Evolutionary conservation across 2,888 invertebrate genomes (phyloP), one percentile per base, ranked within the genome.

Genomic region (Calliopum simillimum): DNA sequence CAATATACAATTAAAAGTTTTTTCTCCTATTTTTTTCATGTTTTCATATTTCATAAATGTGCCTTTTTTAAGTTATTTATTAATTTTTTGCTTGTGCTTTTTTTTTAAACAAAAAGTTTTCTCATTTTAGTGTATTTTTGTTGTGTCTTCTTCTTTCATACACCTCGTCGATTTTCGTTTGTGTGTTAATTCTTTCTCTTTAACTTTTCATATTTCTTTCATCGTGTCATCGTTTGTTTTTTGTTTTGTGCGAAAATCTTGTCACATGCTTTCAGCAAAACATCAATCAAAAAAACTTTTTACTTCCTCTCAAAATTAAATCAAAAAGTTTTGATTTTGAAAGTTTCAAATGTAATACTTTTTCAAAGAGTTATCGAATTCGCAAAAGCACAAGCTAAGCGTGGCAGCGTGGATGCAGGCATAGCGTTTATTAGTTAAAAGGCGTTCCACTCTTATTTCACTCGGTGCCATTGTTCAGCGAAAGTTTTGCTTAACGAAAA

Each of bases 231-330:
- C 19, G 5, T 56, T 56, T 56, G 55, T 11, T 8, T 33, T 33
- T 8, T 8, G 5, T 33, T 6, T 33, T 33, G 5, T 8, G 33
- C 33, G 33, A 8, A 23, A 23, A 23, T 56, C 55, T 23, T 23
- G 55, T 56, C 55, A 56, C 55, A 56, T 53, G 53, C 21, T 53
- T 19, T 23, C 23, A 21, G 49, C 49, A 49, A 49, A 56, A 56
- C 55, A 56, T 56, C 55, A 56, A 56, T 56, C 55, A 56, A 56
- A 0, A 8, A 55, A 59, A 56, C 46, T 56, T n/a, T 23, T 25
- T 61, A 47, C 49, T 23, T 62, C 56, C 62, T 68, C n/a, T 67
- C 62, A 62, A 68, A 68, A 71, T 63, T 51, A 71, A 71, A 71
- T 71, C 56, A 62, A 49, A 71, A 71, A 71, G 67, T 71, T 68